phyloP scores from a whole-genome alignment of 2,113 vertebrate genomes.

The Rhodinocichla rosea region DNA sequence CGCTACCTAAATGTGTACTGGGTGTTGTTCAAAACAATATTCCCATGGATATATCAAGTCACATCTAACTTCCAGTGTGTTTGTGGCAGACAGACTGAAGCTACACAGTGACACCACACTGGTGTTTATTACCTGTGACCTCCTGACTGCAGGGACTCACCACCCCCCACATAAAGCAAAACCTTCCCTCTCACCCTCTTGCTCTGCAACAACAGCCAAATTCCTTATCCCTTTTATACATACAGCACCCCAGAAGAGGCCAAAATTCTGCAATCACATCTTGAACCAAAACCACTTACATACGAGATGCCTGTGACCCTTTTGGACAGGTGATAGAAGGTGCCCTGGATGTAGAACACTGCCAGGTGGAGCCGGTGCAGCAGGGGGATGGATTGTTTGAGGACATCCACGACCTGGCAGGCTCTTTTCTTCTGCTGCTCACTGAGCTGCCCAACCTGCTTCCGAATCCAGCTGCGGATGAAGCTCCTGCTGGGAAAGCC shows the following conservation, averaged over 20 bases:
- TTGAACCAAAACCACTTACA: constrained; percentile 72
- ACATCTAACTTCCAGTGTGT: neutral
- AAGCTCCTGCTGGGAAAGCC: neutral
- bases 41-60: neutral
- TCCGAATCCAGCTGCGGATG: constrained; percentile 69
- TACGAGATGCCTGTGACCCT: constrained; percentile 82
- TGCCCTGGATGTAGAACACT: constrained; percentile 84
- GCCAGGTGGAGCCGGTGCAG: constrained; percentile 84
- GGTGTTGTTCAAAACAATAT: neutral
- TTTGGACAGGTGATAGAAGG: constrained; percentile 90
- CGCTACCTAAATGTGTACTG: neutral
- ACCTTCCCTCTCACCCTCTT: neutral
- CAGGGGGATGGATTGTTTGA: constrained; percentile 76
- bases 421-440: constrained; percentile 77
- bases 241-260: accelerated
- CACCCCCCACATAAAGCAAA: neutral
- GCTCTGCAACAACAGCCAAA: neutral
- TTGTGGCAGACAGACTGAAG: neutral
- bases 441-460: constrained; percentile 45
- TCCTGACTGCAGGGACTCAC: neutral
- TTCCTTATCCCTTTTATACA: neutral
- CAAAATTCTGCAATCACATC: neutral
- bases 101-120: neutral
- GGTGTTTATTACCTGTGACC: neutral
- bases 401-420: constrained; percentile 33